Evolutionary conservation across 2,888 invertebrate species (phyloP).

Genomic region (Strigamia crassipes): DNA sequence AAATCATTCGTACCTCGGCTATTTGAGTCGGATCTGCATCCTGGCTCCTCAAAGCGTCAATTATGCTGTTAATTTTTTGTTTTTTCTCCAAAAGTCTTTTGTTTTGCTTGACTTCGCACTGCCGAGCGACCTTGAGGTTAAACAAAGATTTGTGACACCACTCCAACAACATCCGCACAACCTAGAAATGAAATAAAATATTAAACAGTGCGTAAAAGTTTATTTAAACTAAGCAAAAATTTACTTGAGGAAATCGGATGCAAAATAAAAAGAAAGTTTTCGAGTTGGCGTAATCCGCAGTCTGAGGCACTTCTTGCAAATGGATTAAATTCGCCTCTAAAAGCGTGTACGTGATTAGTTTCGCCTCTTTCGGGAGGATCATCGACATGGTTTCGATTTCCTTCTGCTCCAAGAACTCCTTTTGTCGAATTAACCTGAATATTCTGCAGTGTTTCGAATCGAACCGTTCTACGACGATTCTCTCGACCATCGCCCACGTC

Average conservation of each 20-base stretch:
- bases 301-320: constrained; percentile 54
- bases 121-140: constrained; percentile 71
- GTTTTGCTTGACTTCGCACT: constrained; percentile 69
- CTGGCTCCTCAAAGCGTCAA: constrained; percentile 76
- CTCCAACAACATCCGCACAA: constrained; percentile 72
- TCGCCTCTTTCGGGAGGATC: constrained; percentile 92
- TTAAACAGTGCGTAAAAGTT: too few species aligned
- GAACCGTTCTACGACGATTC: constrained; percentile 36
- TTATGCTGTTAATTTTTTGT: constrained; percentile 79
- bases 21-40: constrained; percentile 79
- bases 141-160: constrained; percentile 72
- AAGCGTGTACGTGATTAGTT: constrained; percentile 81
- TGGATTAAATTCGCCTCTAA: constrained; percentile 76
- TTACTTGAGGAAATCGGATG: constrained; percentile 69
- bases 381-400: constrained; percentile 89
- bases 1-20: constrained; percentile 68
- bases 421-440: constrained; percentile 68
- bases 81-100: constrained; percentile 84
- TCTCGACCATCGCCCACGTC: constrained; percentile 41
- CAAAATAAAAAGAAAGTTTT: constrained; percentile 80
- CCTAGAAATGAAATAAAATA: constrained; percentile 64
- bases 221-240: background rate
- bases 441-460: constrained; percentile 32
- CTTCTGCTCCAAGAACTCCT: constrained; percentile 86
- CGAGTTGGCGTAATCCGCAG: constrained; percentile 74